These are phyloP conservation scores for Oedothorax gibbosus DNA, from an alignment of 1,140 invertebrate species.

Conservation along the genomic window DNA sequence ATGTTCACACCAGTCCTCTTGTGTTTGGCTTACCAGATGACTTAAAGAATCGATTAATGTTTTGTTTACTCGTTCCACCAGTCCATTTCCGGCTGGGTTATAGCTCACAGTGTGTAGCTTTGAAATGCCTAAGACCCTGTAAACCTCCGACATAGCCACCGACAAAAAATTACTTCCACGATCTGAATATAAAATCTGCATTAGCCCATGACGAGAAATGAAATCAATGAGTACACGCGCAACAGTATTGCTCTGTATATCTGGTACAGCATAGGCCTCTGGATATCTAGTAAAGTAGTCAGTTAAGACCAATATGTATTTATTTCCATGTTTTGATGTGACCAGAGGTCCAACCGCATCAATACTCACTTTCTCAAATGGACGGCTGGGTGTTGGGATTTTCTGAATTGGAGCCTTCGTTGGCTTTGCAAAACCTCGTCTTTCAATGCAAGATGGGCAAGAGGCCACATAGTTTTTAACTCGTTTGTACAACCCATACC, in stretches of 20 bases:
- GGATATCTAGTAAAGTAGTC: not conserved
- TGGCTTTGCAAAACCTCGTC: not conserved
- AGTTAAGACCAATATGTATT: not conserved
- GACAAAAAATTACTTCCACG: not conserved
- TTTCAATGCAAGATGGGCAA: not conserved
- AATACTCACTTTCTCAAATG: not conserved
- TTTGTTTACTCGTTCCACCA: slow-evolving; percentile 11
- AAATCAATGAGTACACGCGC: not conserved
- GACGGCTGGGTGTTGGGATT: not conserved
- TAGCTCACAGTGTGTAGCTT: not conserved
- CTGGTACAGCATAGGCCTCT: not conserved
- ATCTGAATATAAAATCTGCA: not conserved
- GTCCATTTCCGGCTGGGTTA: not conserved
- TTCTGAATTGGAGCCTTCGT: not conserved
- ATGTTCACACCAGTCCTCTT: slow-evolving; percentile 7
- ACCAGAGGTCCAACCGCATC: not conserved
- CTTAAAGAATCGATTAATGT: slow-evolving; percentile 15
- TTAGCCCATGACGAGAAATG: not conserved
- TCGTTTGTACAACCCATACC: not conserved
- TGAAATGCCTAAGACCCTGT: not conserved
- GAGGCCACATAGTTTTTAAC: not conserved
- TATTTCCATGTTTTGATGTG: not conserved
- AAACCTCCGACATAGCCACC: not conserved
- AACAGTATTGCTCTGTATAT: not conserved
- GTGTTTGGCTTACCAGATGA: not conserved